Evolutionary conservation across 2,797 vertebrate genomes (phyloP), one percentile per base, ranked within the genome.

Genomic region (Heterohyrax brucei): DNA sequence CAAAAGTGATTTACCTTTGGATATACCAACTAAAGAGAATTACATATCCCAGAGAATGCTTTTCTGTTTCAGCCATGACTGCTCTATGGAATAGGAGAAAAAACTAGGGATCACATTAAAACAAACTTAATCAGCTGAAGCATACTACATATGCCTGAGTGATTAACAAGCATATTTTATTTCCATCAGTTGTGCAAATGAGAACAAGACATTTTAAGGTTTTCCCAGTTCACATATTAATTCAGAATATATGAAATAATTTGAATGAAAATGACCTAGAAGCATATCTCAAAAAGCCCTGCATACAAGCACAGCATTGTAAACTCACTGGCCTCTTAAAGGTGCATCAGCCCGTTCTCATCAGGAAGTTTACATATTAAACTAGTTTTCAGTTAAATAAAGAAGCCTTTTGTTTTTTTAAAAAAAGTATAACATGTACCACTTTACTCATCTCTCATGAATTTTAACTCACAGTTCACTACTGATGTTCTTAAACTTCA

Each of bases 211-310:
- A 94, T 96, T 95, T 95, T 89, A 95, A 89, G 50, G 30, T 93
- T 95, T 97, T 97, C 94, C 90, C 93, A 97, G 95, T 77, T 94
- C 93, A 96, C 88, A 94, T 95, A 97, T 94, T 97, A 97, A 92
- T 87, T 96, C 84, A 89, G 81, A 96, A 96, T 83, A 70, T 81
- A 76, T 89, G 66, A 95, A 91, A 72, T 5, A 30, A 81, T 87
- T 94, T 94, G 86, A 97, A 97, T 87, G 26, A 96, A 98, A 97
- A 94, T 97, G 73, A 93, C 79, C 85, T 97, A 73, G 56, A 97
- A 79, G 61, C 68, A 72, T 59, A 64, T 72, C 22, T 89, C 50
- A 78, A 66, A 92, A 96, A 92, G 18, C 24, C 21, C 70, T 79
- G 10, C 66, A 46, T 70, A 84, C 28, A 79, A 61, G 33, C 3